phyloP scores from a whole-genome alignment of 2,888 invertebrate genomes.

The Habroteleia sp. region DNA sequence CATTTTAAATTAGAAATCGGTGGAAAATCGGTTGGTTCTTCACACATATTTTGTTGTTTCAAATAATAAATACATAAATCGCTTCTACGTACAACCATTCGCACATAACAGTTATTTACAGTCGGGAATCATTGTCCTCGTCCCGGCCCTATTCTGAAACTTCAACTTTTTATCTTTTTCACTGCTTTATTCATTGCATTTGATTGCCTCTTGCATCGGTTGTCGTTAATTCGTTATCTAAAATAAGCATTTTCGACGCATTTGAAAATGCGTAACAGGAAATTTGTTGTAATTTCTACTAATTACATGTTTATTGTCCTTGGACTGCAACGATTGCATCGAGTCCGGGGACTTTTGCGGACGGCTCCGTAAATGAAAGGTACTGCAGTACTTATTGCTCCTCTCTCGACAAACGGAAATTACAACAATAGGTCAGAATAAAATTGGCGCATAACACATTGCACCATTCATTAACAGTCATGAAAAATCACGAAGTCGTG shows the following conservation, averaged over 20 bases:
- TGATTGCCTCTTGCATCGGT: conserved; percentile 20
- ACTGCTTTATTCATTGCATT: background rate
- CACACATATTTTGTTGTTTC: conserved; percentile 58
- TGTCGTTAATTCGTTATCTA: conserved; percentile 50
- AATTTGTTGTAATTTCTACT: conserved; percentile 54
- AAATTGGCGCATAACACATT: conserved; percentile 56
- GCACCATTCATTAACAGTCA: conserved; percentile 61
- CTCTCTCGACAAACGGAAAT: conserved; percentile 56
- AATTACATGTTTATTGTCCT: conserved; percentile 50
- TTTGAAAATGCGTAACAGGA: conserved; percentile 52
- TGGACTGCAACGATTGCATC: conserved; percentile 43
- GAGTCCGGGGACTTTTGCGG: conserved; percentile 51
- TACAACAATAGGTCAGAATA: conserved; percentile 59
- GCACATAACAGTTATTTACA: conserved; percentile 75
- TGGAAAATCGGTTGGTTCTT: conserved; percentile 81
- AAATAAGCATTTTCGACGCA: conserved; percentile 43
- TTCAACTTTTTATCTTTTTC: conserved; percentile 5
- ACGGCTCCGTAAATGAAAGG: conserved; percentile 55
- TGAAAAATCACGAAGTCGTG: conserved; percentile 61
- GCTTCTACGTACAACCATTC: conserved; percentile 70
- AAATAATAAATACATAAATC: conserved; percentile 78
- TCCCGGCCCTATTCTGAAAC: conserved; percentile 47
- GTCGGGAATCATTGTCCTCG: conserved; percentile 52
- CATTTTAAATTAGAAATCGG: conserved; percentile 79
- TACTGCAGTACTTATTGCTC: conserved; percentile 55